Percentiles rank a stretch among this genome's conserved stretches.
Conservation (phyloP, 2,113 vertebrate genomes). For the Amazona guildingii region DNA sequence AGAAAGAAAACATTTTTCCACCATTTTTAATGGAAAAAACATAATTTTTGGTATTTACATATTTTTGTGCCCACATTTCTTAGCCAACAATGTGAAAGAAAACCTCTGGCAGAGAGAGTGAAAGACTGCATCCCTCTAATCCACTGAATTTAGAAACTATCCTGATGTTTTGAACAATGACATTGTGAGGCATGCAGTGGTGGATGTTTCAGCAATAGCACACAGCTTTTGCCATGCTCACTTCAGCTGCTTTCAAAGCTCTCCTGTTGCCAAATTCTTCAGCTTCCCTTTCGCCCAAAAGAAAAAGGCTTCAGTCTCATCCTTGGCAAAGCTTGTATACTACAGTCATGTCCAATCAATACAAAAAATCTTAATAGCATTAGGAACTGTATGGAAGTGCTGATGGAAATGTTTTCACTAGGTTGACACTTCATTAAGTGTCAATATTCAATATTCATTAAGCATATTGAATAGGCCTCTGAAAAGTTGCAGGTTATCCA, state of each 20-base stretch:
- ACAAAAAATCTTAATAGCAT: neutral
- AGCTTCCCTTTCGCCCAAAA: neutral
- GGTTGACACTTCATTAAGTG: neutral
- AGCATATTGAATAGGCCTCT: neutral
- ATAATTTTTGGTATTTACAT: accelerated
- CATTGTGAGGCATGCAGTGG: neutral
- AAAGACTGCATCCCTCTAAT: neutral
- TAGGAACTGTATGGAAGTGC: neutral
- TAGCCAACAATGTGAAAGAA: neutral
- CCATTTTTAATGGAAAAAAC: neutral
- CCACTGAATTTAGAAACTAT: neutral
- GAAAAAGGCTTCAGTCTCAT: neutral
- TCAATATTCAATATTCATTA: too few relatives aligned
- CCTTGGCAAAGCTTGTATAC: neutral
- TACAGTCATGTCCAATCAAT: neutral
- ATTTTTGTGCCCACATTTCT: neutral
- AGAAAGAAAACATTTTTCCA: neutral
- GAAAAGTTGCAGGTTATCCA: neutral
- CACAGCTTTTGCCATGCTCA: neutral
- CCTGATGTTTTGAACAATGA: neutral
- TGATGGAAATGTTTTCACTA: neutral
- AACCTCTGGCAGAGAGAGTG: neutral
- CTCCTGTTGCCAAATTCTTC: neutral
- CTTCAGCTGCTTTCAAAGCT: neutral
- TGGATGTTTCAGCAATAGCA: neutral